Base-by-base conservation (phyloP, 2,888 invertebrate species). In the Scaptomyza parva region DNA sequence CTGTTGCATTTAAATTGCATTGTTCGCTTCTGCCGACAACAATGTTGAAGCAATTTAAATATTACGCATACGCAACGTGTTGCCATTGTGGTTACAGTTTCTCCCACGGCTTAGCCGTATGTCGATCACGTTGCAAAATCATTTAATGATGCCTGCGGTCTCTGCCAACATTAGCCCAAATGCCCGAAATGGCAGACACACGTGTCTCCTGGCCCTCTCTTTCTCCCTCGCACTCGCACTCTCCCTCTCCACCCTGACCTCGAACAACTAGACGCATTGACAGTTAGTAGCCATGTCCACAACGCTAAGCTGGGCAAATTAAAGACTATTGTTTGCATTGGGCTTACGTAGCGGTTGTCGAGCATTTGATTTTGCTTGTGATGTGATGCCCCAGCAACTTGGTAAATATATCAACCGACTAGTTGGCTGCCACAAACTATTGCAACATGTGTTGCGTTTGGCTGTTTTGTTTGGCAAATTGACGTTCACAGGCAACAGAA, bases 91-190 rank as follows among this genome's bases (percentile, higher is more conserved):
- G 53, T 22, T 39, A 30, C 8, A 20, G 14, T 17, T n/a, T 2
- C 37, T 17, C 1, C 8, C 9, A 2, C 6, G 40, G 4, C 61
- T 70, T 54, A 40, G 18, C n/a, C n/a, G 17, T n/a, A 58, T 35
- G 50, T 47, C 17, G 33, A 70, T 83, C 73, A 75, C 70, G 76
- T 71, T 74, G 66, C 62, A 69, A 69, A 78, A 76, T 85, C 74
- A 76, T 76, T 78, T 67, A 80, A 71, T 78, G 67, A 65, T 72
- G 80, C 40, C 59, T 47, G 58, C 17, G 40, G 58, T 48, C 47
- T 22, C 44, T 41, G 8, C 22, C 3, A 30, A 18, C n/a, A 37
- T 37, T 39, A 48, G 35, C 28, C 14, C 18, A 41, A 35, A 60
- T 40, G 8, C n/a, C n/a, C n/a, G n/a, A n/a, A 60, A 26, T 9